These are phyloP conservation scores for Leptinotarsa defecta DNA, from an alignment of 1,140 invertebrate genomes.

Conservation along the genomic window DNA sequence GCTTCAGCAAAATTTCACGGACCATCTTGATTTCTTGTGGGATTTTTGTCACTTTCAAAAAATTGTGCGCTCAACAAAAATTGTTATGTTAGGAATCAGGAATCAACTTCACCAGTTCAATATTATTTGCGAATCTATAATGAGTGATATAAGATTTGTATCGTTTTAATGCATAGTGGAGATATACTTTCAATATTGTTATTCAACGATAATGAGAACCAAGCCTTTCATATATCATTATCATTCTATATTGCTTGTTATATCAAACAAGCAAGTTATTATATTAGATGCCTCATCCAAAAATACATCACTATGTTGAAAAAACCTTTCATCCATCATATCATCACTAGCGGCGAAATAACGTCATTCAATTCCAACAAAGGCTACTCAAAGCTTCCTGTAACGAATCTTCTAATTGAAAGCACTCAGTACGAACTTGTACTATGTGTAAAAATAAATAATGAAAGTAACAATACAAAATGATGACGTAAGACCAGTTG, in stretches of 20 bases:
- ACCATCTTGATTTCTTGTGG: too few relatives aligned
- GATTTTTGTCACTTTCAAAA: too few relatives aligned
- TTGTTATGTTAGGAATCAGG: too few relatives aligned
- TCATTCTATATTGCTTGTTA: background rate
- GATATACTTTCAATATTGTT: too few relatives aligned
- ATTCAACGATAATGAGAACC: background rate
- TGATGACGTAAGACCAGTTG: conserved; percentile 30
- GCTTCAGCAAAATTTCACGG: too few relatives aligned
- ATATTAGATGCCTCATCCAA: too few relatives aligned
- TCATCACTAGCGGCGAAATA: conserved; percentile 3
- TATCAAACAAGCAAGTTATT: too few relatives aligned
- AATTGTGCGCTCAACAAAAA: too few relatives aligned
- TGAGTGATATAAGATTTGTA: too few relatives aligned
- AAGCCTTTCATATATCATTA: background rate
- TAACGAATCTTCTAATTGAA: conserved; percentile 23
- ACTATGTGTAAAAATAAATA: conserved; percentile 28
- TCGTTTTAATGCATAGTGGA: too few relatives aligned
- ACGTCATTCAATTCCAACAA: conserved; percentile 10
- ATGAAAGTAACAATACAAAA: conserved; percentile 28
- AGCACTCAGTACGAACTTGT: conserved; percentile 16
- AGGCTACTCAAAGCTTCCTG: conserved; percentile 22
- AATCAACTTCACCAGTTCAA: too few relatives aligned
- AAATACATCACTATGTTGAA: background rate
- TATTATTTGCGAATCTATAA: too few relatives aligned
- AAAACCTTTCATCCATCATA: conserved; percentile 11